Conservation (phyloP, 2,113 vertebrate species). For the Syngnathus typhle region DNA sequence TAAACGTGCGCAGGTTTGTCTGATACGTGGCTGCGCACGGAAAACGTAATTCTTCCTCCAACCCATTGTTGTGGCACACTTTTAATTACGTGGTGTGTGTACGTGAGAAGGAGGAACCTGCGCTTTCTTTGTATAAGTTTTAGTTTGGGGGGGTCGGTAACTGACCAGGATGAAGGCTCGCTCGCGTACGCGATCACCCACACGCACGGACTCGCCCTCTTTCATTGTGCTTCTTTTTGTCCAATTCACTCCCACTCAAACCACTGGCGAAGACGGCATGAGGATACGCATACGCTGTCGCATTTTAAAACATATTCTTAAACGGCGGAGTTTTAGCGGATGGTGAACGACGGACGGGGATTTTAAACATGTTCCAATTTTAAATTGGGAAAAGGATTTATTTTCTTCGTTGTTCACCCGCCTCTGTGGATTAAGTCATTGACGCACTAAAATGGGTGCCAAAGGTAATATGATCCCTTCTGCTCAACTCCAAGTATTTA, state of each 20-base stretch:
- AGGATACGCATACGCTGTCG: slow-evolving; percentile 37
- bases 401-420: neutral
- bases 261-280: slow-evolving; percentile 38
- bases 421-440: slow-evolving; percentile 40
- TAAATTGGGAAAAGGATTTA: slow-evolving; percentile 32
- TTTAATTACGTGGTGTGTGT: slow-evolving; percentile 27
- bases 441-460: slow-evolving; percentile 44
- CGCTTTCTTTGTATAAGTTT: slow-evolving; percentile 40
- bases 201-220: neutral
- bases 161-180: slow-evolving; percentile 19
- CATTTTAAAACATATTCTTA: neutral
- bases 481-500: slow-evolving; percentile 50
- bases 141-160: slow-evolving; percentile 49
- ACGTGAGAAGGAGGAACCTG: slow-evolving; percentile 31
- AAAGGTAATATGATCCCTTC: slow-evolving; percentile 50
- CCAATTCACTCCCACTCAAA: slow-evolving; percentile 4
- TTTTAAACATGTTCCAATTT: slow-evolving; percentile 45
- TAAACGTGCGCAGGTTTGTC: slow-evolving; percentile 30
- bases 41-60: slow-evolving; percentile 45
- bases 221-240: neutral
- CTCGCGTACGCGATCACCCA: neutral
- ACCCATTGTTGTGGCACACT: slow-evolving; percentile 73
- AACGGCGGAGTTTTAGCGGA: neutral
- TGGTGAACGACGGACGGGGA: slow-evolving; percentile 20
- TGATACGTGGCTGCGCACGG: slow-evolving; percentile 29